phyloP scores from a whole-genome alignment of 1,140 invertebrate genomes.

The Leptinotarsa texana region DNA sequence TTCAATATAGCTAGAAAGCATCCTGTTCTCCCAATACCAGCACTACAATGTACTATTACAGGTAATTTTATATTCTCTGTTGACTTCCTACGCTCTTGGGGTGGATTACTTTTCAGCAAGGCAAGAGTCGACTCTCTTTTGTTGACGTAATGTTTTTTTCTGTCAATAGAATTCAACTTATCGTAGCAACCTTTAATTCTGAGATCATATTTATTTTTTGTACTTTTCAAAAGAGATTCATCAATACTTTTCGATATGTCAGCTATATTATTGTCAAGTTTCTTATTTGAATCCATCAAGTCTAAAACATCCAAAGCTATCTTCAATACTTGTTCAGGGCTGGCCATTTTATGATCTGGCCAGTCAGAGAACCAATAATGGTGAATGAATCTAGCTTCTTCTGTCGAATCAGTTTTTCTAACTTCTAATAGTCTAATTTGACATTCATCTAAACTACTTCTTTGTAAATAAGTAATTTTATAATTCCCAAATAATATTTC shows the following conservation, averaged over 20 bases:
- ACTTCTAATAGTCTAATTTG: slow-evolving; percentile 45
- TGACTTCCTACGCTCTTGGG: slow-evolving; percentile 35
- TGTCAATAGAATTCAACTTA: slow-evolving; percentile 8
- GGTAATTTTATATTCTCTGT: slow-evolving; percentile 57
- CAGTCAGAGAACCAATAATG: slow-evolving; percentile 74
- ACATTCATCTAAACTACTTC: slow-evolving; percentile 48
- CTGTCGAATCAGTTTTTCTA: slow-evolving; percentile 35
- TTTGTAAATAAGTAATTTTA: slow-evolving; percentile 42
- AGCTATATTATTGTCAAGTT: slow-evolving; percentile 36
- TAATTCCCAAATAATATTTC: slow-evolving; percentile 47
- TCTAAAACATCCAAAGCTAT: slow-evolving; percentile 64
- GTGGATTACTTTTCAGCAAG: slow-evolving; percentile 20
- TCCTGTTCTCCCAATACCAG: slow-evolving; percentile 89
- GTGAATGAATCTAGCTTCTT: slow-evolving; percentile 36
- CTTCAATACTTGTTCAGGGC: slow-evolving; percentile 58
- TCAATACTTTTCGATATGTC: slow-evolving; percentile 19
- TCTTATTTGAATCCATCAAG: slow-evolving; percentile 39
- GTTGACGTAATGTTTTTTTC: slow-evolving; percentile 25
- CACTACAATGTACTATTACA: slow-evolving; percentile 91
- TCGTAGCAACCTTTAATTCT: slow-evolving; percentile 15
- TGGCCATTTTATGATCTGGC: slow-evolving; percentile 64
- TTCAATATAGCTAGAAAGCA: slow-evolving; percentile 93
- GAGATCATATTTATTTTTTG: slow-evolving; percentile 22
- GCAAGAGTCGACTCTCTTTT: slow-evolving; percentile 23
- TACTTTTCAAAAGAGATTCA: slow-evolving; percentile 25